phyloP scores from a whole-genome alignment of 2,113 vertebrate genomes.

The Sylvia atricapilla region DNA sequence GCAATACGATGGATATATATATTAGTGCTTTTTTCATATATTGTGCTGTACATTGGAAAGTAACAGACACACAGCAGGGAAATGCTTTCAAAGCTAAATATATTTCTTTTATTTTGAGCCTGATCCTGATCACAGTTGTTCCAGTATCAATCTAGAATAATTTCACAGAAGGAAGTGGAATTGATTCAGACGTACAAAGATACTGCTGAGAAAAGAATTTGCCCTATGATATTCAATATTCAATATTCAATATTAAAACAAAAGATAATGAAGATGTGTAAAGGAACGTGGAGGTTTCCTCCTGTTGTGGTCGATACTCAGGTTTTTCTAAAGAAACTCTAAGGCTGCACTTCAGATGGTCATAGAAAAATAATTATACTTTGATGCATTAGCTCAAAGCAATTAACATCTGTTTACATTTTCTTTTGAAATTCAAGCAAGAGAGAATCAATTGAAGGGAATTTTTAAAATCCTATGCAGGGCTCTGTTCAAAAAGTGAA shows the following conservation, averaged over 20 bases:
- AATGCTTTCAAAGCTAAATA: not conserved
- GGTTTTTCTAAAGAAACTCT: not conserved
- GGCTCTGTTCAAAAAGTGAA: not conserved
- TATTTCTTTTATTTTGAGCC: not conserved
- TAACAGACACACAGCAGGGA: not conserved
- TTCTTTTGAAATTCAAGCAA: not conserved
- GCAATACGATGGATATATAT: not conserved
- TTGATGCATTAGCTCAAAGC: not conserved
- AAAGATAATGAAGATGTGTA: not conserved
- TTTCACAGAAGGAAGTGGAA: not conserved
- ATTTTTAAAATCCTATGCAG: not conserved
- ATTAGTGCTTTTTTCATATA: constrained; percentile 18
- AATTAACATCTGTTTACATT: constrained; percentile 47
- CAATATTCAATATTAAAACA: not conserved
- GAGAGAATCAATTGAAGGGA: not conserved
- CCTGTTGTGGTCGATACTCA: not conserved
- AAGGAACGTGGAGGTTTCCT: not conserved
- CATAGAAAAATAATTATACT: not conserved
- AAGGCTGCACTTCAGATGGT: not conserved
- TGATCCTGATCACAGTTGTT: constrained; percentile 1
- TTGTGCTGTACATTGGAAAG: constrained; percentile 20
- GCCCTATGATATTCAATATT: not conserved
- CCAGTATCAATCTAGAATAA: not conserved
- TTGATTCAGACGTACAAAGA: not conserved
- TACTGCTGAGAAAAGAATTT: not conserved